phyloP scores from a whole-genome alignment of 2,888 invertebrate species.

The Tenthredo amoena region DNA sequence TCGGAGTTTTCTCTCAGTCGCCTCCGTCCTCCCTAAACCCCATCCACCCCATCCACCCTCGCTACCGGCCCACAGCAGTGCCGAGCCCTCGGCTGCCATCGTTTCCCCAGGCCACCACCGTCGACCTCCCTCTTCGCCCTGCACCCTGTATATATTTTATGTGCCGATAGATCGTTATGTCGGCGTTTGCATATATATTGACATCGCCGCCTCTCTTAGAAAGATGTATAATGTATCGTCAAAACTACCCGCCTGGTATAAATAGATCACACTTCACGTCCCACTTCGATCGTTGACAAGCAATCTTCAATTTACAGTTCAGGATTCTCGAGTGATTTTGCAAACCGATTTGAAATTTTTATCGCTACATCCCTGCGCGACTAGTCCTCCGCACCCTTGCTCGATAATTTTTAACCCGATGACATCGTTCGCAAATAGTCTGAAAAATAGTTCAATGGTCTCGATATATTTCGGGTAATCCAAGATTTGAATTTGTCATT shows the following conservation, averaged over 20 bases:
- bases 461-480: background rate
- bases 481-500: background rate
- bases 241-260: conserved; percentile 46
- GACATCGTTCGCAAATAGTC: background rate
- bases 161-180: conserved; percentile 77
- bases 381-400: background rate
- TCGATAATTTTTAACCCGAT: background rate
- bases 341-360: background rate
- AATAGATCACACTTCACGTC: conserved; percentile 37
- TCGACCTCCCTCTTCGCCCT: conserved; percentile 14
- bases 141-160: conserved; percentile 70
- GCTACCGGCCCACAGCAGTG: conserved; percentile 56
- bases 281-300: background rate
- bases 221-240: conserved; percentile 62
- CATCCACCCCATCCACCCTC: conserved; percentile 56
- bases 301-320: conserved; percentile 4
- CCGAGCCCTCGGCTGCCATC: conserved; percentile 58
- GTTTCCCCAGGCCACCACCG: conserved; percentile 55
- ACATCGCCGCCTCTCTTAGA: conserved; percentile 69
- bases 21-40: conserved; percentile 40
- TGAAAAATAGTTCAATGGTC: background rate
- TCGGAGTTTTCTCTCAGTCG: conserved; percentile 66
- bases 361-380: background rate
- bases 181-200: conserved; percentile 77
- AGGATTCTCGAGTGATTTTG: background rate